phyloP scores from a whole-genome alignment of 2,113 vertebrate genomes.

The Lagopus muta region DNA sequence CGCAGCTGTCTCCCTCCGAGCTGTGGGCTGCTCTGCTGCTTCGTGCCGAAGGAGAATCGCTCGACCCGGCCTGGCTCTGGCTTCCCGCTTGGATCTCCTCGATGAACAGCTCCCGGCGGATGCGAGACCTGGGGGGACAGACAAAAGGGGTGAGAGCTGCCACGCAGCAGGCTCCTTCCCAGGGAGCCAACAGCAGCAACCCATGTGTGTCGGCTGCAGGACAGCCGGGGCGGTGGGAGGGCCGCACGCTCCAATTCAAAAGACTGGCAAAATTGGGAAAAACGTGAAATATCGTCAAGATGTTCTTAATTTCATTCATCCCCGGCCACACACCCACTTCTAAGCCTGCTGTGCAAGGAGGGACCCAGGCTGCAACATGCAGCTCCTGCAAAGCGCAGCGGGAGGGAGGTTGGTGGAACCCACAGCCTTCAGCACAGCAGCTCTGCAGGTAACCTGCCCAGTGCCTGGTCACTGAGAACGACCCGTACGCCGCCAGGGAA shows the following conservation, averaged over 20 bases:
- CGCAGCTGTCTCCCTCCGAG: slow-evolving; percentile 96
- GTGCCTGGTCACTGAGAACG: background rate
- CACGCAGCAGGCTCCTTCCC: background rate
- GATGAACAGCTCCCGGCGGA: slow-evolving; percentile 96
- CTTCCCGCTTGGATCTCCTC: slow-evolving; percentile 95
- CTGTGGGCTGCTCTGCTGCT: slow-evolving; percentile 83
- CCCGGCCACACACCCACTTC: rapidly evolving
- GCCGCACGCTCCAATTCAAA: background rate
- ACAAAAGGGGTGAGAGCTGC: background rate
- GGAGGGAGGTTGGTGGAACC: background rate
- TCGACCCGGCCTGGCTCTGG: slow-evolving; percentile 87
- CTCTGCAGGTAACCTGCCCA: background rate
- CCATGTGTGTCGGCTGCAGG: rapidly evolving
- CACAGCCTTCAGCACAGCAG: background rate
- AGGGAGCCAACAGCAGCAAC: background rate
- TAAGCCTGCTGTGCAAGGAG: background rate
- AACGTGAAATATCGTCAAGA: background rate
- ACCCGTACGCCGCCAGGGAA: background rate
- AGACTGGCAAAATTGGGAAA: background rate
- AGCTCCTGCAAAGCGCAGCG: rapidly evolving
- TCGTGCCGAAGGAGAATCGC: slow-evolving; percentile 88
- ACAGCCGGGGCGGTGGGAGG: rapidly evolving
- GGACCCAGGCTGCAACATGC: background rate
- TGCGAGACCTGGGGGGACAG: slow-evolving; percentile 88
- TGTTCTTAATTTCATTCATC: background rate